These are phyloP conservation scores for Apomyelois bistriatella DNA, from an alignment of 2,888 invertebrate genomes.

Conservation along the genomic window DNA sequence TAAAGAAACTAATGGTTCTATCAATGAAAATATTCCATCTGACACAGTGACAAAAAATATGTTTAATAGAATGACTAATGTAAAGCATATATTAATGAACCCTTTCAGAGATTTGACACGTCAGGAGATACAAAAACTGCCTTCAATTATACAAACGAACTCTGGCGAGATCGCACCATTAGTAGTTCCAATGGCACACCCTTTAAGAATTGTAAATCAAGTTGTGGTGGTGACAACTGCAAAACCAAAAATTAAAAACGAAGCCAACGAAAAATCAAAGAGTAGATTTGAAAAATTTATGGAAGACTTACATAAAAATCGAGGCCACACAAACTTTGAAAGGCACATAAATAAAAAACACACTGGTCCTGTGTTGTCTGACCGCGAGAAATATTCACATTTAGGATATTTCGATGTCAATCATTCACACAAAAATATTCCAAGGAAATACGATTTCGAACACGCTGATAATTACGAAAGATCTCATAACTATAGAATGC, in stretches of 20 bases:
- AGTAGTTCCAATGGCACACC: slow-evolving; percentile 43
- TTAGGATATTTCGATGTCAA: not conserved
- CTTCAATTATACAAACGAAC: slow-evolving; percentile 61
- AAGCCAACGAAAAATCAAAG: not conserved
- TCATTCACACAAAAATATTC: not conserved
- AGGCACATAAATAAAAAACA: not conserved
- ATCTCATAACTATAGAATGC: not conserved
- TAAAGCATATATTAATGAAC: slow-evolving; percentile 7
- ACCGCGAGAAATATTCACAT: not conserved
- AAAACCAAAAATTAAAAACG: not conserved
- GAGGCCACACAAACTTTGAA: not conserved
- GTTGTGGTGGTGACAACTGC: slow-evolving; percentile 46
- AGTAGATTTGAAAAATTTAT: not conserved
- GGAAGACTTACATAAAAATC: not conserved
- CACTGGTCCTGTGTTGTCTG: not conserved
- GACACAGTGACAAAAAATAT: not conserved
- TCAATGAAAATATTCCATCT: not conserved
- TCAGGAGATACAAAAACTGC: slow-evolving; percentile 10
- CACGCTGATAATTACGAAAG: not conserved
- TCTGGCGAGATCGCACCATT: slow-evolving; percentile 54
- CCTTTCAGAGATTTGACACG: slow-evolving; percentile 16
- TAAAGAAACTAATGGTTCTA: not conserved
- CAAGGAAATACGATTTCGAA: not conserved
- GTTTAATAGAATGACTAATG: not conserved
- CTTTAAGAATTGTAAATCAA: slow-evolving; percentile 42